Conservation (phyloP, 2,113 vertebrate genomes). For the Chunga burmeisteri region DNA sequence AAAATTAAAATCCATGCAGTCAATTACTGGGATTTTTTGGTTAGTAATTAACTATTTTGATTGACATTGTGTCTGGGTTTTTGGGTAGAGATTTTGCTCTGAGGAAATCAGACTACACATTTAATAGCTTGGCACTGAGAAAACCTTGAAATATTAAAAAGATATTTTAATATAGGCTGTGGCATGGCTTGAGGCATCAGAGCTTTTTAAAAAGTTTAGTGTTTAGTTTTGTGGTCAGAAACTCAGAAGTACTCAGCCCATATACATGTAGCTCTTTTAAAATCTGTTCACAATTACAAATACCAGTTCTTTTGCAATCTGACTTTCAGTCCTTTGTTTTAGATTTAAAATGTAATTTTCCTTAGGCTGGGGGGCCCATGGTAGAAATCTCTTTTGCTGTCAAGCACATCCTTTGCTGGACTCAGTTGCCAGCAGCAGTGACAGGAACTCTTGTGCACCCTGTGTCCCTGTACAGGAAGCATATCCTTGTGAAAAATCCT, state of each 20-base stretch:
- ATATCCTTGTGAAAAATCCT: background rate
- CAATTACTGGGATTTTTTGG: conserved; percentile 8
- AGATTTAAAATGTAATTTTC: background rate
- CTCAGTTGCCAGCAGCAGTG: background rate
- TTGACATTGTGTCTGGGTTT: conserved; percentile 9
- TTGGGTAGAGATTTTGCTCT: conserved; percentile 10
- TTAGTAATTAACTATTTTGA: conserved; percentile 55
- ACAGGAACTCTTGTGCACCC: background rate
- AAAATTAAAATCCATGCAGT: conserved; percentile 53
- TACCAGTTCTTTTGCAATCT: background rate
- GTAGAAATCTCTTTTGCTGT: background rate
- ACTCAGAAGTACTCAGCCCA: background rate
- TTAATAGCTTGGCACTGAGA: conserved; percentile 36
- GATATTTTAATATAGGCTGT: background rate
- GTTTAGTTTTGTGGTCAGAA: conserved; percentile 25
- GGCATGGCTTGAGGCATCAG: background rate
- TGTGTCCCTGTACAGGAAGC: background rate
- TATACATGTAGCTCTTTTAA: background rate
- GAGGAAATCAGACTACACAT: background rate
- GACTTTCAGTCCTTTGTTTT: background rate
- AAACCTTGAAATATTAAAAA: conserved; percentile 37
- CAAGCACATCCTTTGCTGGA: background rate
- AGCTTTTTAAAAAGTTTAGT: background rate
- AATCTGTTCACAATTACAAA: conserved; percentile 10
- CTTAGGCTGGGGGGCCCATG: background rate